These are phyloP conservation scores for Fundulus diaphanus DNA, from an alignment of 2,797 vertebrate species.

Conservation along the genomic window DNA sequence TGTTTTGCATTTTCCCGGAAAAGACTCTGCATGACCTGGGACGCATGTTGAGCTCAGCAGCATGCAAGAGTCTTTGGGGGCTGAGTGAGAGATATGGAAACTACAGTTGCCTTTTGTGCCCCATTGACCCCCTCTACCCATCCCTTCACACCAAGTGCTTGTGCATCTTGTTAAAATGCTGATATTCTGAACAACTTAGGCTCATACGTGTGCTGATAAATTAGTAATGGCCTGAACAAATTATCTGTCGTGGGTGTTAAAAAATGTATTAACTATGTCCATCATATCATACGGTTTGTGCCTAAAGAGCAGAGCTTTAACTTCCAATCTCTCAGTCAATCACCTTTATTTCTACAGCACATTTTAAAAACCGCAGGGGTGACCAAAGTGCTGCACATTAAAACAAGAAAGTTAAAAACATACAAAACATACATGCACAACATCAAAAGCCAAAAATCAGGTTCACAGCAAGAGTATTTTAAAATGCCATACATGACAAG, in stretches of 20 bases:
- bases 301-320: not conserved
- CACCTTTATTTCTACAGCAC: too few species aligned
- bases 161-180: not conserved
- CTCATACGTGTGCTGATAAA: slow-evolving; percentile 47
- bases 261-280: not conserved
- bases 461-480: too few species aligned
- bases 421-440: too few species aligned
- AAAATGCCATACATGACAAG: too few species aligned
- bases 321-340: too few species aligned
- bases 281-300: not conserved
- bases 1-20: slow-evolving; percentile 27
- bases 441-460: too few species aligned
- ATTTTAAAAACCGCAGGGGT: too few species aligned
- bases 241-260: not conserved
- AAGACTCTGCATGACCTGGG: not conserved
- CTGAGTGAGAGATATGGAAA: slow-evolving; percentile 4
- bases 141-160: slow-evolving; percentile 3
- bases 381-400: too few species aligned
- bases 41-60: not conserved
- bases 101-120: not conserved
- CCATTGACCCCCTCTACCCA: not conserved
- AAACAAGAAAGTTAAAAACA: too few species aligned
- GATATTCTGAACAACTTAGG: slow-evolving; percentile 22
- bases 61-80: not conserved
- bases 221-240: slow-evolving; percentile 43